Evolutionary conservation across 1,140 invertebrate genomes (phyloP).

Genomic region (Drosophila watanabei): DNA sequence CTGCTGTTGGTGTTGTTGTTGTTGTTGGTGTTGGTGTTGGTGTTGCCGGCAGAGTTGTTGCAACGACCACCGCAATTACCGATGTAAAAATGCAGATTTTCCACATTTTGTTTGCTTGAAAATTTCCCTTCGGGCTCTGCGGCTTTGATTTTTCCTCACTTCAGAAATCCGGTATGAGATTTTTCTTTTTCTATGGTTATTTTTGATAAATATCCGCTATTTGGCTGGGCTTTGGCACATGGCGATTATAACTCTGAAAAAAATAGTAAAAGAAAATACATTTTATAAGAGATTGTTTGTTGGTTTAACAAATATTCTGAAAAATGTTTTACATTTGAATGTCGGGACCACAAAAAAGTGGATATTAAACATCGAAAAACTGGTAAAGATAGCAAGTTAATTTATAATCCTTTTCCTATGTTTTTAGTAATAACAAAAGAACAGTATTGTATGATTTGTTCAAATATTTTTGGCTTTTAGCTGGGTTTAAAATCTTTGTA

Average conservation of each 20-base stretch:
- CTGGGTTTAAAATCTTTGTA: neutral
- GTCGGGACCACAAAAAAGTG: neutral
- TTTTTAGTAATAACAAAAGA: neutral
- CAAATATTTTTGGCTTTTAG: neutral
- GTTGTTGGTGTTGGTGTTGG: slow-evolving; percentile 9
- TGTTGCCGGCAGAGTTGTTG: slow-evolving; percentile 26
- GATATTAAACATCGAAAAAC: neutral
- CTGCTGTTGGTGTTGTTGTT: slow-evolving; percentile 9
- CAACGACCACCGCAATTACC: slow-evolving; percentile 62
- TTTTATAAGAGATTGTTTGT: slow-evolving; percentile 26
- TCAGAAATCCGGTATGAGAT: neutral
- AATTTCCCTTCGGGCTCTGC: slow-evolving; percentile 7
- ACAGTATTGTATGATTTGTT: neutral
- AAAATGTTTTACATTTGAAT: neutral
- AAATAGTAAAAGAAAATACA: slow-evolving; percentile 26
- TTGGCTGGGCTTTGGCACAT: slow-evolving; percentile 37
- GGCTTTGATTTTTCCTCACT: slow-evolving; percentile 1
- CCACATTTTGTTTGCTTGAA: slow-evolving; percentile 59
- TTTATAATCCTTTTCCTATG: neutral
- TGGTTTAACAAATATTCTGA: neutral
- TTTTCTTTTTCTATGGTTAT: slow-evolving; percentile 17
- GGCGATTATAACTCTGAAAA: slow-evolving; percentile 36
- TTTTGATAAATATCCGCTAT: slow-evolving; percentile 28
- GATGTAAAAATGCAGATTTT: slow-evolving; percentile 81
- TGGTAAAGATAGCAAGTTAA: neutral